phyloP scores from a whole-genome alignment of 2,888 invertebrate genomes.

The Ernsta delagoae region DNA sequence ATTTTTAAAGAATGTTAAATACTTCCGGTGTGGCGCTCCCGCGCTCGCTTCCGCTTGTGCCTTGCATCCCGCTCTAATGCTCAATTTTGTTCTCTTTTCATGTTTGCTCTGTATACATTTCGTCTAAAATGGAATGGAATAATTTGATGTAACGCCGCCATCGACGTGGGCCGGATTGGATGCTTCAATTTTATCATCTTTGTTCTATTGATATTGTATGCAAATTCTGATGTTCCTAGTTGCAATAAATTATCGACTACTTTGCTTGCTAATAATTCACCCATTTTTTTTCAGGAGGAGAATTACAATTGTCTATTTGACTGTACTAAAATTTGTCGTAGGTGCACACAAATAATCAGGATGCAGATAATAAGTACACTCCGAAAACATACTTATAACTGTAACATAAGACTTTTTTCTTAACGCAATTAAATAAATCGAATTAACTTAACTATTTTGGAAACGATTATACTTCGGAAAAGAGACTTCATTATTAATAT shows the following conservation, averaged over 20 bases:
- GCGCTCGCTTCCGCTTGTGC: constrained; percentile 48
- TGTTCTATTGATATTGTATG: constrained; percentile 55
- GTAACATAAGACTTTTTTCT: too few relatives aligned
- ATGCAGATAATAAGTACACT: too few relatives aligned
- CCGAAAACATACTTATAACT: too few relatives aligned
- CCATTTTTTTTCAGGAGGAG: too few relatives aligned
- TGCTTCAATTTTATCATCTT: constrained; percentile 53
- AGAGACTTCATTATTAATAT: too few relatives aligned
- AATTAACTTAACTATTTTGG: too few relatives aligned
- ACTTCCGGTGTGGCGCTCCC: constrained; percentile 10
- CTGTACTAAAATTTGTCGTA: too few relatives aligned
- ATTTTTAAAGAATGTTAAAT: too few relatives aligned
- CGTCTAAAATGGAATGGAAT: constrained; percentile 80
- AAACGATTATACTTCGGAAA: too few relatives aligned
- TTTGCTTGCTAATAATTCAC: constrained; percentile 34
- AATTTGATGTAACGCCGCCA: constrained; percentile 72
- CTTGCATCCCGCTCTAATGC: constrained; percentile 58
- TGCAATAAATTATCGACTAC: constrained; percentile 60
- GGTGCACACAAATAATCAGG: too few relatives aligned
- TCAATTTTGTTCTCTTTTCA: constrained; percentile 83
- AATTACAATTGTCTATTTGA: too few relatives aligned
- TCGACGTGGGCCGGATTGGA: constrained; percentile 63
- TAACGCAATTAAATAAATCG: too few relatives aligned
- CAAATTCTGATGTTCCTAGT: constrained; percentile 54
- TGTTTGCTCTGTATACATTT: constrained; percentile 82